These are phyloP conservation scores for Tipula vernalis DNA, from an alignment of 2,888 invertebrate species.

Conservation along the genomic window DNA sequence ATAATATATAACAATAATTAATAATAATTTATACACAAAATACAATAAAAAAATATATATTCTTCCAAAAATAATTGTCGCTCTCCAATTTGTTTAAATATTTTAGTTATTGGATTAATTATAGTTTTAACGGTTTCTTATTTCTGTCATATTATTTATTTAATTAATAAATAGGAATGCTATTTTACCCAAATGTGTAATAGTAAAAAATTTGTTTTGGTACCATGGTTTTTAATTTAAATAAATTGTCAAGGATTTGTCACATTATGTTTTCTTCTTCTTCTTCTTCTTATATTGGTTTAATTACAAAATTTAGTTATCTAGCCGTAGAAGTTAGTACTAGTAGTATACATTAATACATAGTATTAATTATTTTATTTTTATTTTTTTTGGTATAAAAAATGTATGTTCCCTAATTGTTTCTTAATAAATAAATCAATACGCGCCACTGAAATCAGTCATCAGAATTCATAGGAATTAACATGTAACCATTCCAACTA, in stretches of 20 bases:
- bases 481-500: slow-evolving; percentile 4
- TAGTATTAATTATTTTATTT: neutral
- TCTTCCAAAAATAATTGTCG: neutral
- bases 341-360: neutral
- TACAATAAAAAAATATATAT: neutral
- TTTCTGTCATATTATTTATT: neutral
- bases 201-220: neutral
- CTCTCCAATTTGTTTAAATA: neutral
- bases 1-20: neutral
- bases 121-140: neutral
- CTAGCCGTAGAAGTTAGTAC: neutral
- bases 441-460: neutral
- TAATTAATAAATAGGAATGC: neutral
- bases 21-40: neutral
- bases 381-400: neutral
- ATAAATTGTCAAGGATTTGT: neutral
- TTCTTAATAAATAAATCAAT: neutral
- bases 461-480: neutral
- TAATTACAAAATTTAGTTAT: neutral
- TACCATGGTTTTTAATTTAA: neutral
- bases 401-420: neutral
- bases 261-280: neutral
- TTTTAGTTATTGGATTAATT: neutral
- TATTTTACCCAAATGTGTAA: neutral
- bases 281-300: neutral